Base-by-base conservation (phyloP, 2,888 invertebrate species). In the Hirtodrosophila cameraria region DNA sequence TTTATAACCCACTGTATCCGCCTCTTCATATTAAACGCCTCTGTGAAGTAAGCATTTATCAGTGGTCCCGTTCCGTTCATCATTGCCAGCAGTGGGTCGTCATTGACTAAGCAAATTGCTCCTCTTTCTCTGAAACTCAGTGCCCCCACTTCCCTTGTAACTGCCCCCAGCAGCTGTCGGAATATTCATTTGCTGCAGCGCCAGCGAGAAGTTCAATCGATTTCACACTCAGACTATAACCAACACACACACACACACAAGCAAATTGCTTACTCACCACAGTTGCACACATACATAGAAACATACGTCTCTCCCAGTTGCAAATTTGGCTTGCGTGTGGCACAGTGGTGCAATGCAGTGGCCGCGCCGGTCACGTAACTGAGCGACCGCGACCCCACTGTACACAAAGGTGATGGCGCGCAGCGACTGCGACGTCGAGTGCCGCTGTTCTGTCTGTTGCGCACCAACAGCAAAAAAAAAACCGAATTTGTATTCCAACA, bases 261-360 rank as follows among this genome's bases (percentile, higher is more conserved):
- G n/a, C n/a, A n/a, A 13, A 23, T 28, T n/a, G 53, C 43, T 70
- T 66, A 70, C 52, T 70, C 70, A 70, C 70, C 70, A 71, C 52
- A 66, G 38, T 43, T 12, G 27, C 30, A 31, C 50, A 33, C 33
- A 9, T 23, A 18, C 9, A 23, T 16, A 20, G 35, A 16, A 36
- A 16, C 41, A 15, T 57, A 31, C 39, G 7, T 9, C 45, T 42
- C 18, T 46, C 27, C 25, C 52, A 39, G 13, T 65, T 74, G 75
- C 70, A 57, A 78, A 69, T 60, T 52, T 57, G 53, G 57, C 52
- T 54, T 58, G 65, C 36, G 39, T 60, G 70, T 54, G 69, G 70
- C 64, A 75, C 75, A 63, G 75, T 71, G 75, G 75, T 58, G 69
- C 73, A 70, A 69, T 75, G 74, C 70, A 74, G 69, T 68, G 38